These are phyloP conservation scores for Bellardia bayeri DNA, from an alignment of 2,888 invertebrate species.

Conservation along the genomic window DNA sequence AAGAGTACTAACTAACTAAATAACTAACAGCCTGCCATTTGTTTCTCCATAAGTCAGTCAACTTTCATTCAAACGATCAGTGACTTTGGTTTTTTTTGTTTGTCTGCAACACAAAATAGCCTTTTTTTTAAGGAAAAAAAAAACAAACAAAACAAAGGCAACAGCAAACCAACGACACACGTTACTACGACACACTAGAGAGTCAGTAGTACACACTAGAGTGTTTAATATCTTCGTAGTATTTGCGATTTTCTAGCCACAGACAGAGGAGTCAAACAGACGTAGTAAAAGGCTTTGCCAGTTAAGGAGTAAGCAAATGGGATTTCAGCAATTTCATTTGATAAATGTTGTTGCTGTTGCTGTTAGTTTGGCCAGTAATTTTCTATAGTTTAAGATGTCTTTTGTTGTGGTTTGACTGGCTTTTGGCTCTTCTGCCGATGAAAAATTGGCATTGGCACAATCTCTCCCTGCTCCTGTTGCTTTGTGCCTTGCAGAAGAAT, in stretches of 20 bases:
- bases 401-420: constrained; percentile 70
- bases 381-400: constrained; percentile 72
- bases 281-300: constrained; percentile 48
- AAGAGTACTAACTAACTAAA: background rate
- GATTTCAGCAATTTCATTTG: constrained; percentile 43
- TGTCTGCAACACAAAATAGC: constrained; percentile 10
- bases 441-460: constrained; percentile 65
- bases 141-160: background rate
- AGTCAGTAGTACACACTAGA: constrained; percentile 38
- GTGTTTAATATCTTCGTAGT: background rate
- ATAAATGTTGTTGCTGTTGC: constrained; percentile 32
- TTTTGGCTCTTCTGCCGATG: constrained; percentile 43
- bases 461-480: constrained; percentile 26
- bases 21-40: constrained; percentile 35
- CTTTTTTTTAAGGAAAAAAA: constrained; percentile 37
- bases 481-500: constrained; percentile 41
- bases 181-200: constrained; percentile 25
- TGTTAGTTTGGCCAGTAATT: constrained; percentile 15
- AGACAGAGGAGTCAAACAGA: background rate
- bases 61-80: constrained; percentile 77
- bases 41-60: constrained; percentile 78
- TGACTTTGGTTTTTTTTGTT: constrained; percentile 55
- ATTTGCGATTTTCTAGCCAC: background rate
- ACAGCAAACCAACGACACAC: constrained; percentile 5
- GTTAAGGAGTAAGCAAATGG: constrained; percentile 56